Evolutionary conservation across 2,888 invertebrate species (phyloP), one percentile per base, ranked within the genome.

Genomic region (Lasioglossum malachurum): DNA sequence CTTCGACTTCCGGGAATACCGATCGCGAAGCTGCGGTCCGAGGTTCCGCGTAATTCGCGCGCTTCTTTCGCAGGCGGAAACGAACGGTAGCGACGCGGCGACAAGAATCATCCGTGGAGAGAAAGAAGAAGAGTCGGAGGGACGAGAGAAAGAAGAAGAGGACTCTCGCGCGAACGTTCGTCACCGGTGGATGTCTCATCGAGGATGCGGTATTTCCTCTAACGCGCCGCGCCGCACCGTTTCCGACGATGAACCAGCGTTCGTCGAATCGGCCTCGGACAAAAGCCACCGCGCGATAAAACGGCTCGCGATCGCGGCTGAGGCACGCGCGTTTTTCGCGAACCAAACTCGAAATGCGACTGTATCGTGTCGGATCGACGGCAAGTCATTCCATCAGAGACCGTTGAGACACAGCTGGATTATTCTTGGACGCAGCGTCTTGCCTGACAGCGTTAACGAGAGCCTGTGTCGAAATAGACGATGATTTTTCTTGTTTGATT

Each of bases 1-100:
- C 78, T 75, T 76, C 88, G 31, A 38, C 89, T 92, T 92, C 92
- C 91, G 89, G 92, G 92, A 92, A 92, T 84, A 82, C 86, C 84
- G 90, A 91, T 89, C 87, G 84, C 87, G 81, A 82, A 87, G 77
- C 82, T 78, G 77, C 81, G 64, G 74, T 80, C 69, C 84, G 87
- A 84, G 71, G 88, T 92, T 92, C 91, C 89, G 75, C 92, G 90
- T 90, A 91, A 91, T 90, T 82, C 80, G 69, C 7, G 27, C n/a
- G 71, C 35, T 60, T 72, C 41, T 74, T 49, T 31, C 57, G 14
- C 71, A 38, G 41, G n/a, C 38, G 23, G 71, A 23, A 71, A 35
- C 35, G 67, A 35, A 35, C 19, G 38, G n/a, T 38, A 23, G 23
- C 35, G 35, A 69, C 14, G 31, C 27, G 60, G 8, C 35, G 27